phyloP scores from a whole-genome alignment of 64 coral and sea anemone genomes.

The Hydrozoanthus tunicans region DNA sequence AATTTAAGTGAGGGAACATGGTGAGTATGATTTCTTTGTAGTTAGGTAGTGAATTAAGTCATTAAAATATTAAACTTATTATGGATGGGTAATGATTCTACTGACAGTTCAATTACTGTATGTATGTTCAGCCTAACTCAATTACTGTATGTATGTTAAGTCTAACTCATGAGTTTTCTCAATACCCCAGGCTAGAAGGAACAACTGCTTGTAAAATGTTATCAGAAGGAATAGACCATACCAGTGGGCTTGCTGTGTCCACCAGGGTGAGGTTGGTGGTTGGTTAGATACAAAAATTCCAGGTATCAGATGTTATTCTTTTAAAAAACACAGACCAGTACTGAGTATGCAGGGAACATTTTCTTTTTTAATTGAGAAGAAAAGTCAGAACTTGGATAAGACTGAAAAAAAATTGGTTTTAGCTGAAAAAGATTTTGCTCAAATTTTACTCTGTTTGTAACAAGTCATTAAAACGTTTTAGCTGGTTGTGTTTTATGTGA shows the following conservation, averaged over 20 bases:
- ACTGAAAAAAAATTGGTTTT: too few relatives aligned
- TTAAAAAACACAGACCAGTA: neutral
- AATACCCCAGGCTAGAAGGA: constrained; percentile 56
- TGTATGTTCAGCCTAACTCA: constrained; percentile 14
- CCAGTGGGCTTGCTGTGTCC: constrained; percentile 38
- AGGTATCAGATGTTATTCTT: neutral
- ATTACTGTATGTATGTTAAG: too few relatives aligned
- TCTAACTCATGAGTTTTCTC: constrained; percentile 59
- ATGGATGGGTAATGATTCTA: too few relatives aligned
- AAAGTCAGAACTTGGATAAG: neutral
- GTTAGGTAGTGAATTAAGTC: too few relatives aligned
- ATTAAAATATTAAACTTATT: too few relatives aligned
- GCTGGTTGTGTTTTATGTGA: too few relatives aligned
- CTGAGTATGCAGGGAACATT: neutral
- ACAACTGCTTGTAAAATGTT: constrained; percentile 17
- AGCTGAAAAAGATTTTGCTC: too few relatives aligned
- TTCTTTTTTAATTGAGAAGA: neutral
- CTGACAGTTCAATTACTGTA: too few relatives aligned
- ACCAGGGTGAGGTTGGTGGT: constrained; percentile 62
- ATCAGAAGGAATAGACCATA: constrained; percentile 1
- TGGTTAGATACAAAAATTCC: constrained; percentile 20
- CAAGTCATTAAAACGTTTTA: too few relatives aligned
- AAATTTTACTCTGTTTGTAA: too few relatives aligned
- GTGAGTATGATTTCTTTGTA: too few relatives aligned
- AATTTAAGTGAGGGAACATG: too few relatives aligned